Percentiles rank a stretch among this genome's conserved stretches.
Conservation (phyloP, 2,888 invertebrate species). For the Acanthosoma haemorrhoidale region DNA sequence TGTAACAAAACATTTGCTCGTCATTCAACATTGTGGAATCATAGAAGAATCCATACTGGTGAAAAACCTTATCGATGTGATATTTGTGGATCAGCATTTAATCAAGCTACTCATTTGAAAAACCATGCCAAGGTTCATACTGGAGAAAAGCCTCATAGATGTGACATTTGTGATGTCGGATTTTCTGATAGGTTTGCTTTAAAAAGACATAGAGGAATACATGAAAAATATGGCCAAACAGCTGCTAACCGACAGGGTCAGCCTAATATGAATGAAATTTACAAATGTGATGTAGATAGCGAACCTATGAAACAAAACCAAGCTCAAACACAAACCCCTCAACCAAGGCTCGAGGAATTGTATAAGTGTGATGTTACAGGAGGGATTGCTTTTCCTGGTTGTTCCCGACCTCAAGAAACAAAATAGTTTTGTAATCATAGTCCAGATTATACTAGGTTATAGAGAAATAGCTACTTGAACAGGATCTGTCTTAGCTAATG, state of each 20-base stretch:
- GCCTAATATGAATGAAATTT: conserved; percentile 35
- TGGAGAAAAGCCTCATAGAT: conserved; percentile 75
- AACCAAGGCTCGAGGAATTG: conserved; percentile 40
- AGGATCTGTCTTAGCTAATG: neutral
- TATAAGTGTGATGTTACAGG: conserved; percentile 44
- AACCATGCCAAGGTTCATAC: conserved; percentile 82
- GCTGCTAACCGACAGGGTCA: conserved; percentile 41
- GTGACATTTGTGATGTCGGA: conserved; percentile 77
- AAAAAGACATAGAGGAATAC: conserved; percentile 79
- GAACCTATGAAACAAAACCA: conserved; percentile 21
- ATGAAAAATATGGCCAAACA: conserved; percentile 70
- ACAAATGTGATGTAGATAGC: conserved; percentile 33
- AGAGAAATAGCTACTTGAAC: too few species aligned
- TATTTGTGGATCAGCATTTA: conserved; percentile 83
- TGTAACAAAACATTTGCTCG: conserved; percentile 85
- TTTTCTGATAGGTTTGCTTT: conserved; percentile 82
- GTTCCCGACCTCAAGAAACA: conserved; percentile 42
- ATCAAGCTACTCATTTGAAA: conserved; percentile 81
- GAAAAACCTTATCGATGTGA: conserved; percentile 78
- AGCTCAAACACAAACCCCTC: conserved; percentile 34
- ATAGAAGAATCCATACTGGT: conserved; percentile 79
- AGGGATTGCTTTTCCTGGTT: conserved; percentile 44
- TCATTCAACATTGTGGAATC: conserved; percentile 84
- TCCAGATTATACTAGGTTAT: too few species aligned
- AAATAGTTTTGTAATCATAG: conserved; percentile 30